phyloP scores from a whole-genome alignment of 2,797 vertebrate species.

The Masticophis lateralis region DNA sequence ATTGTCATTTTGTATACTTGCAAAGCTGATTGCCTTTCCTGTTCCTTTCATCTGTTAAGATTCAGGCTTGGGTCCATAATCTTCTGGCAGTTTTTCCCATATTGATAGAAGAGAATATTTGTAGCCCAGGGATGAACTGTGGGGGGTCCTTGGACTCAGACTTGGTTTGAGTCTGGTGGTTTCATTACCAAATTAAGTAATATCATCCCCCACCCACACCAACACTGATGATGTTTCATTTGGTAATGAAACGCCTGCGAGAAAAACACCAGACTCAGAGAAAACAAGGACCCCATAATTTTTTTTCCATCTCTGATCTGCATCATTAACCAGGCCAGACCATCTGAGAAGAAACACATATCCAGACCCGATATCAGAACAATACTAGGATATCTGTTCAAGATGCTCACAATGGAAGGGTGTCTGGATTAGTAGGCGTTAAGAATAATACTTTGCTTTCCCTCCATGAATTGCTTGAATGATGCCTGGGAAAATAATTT shows the following conservation, averaged over 20 bases:
- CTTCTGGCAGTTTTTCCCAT: not conserved
- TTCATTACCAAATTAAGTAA: not conserved
- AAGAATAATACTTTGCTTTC: not conserved
- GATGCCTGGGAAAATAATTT: not conserved
- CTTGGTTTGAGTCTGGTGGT: not conserved
- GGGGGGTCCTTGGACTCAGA: not conserved
- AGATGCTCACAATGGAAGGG: not conserved
- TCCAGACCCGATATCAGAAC: not conserved
- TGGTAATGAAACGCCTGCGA: not conserved
- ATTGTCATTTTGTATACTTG: not conserved
- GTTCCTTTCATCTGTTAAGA: not conserved
- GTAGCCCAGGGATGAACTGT: not conserved
- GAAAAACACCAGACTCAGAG: not conserved
- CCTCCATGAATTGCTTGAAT: not conserved
- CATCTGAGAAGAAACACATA: not conserved
- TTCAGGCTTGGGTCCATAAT: not conserved
- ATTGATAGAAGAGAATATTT: not conserved
- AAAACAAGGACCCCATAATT: not conserved
- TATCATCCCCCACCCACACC: not conserved
- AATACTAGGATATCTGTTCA: not conserved
- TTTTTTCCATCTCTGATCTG: not conserved
- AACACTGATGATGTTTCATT: not conserved
- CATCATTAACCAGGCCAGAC: not conserved
- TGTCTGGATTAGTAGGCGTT: not conserved
- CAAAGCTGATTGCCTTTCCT: not conserved